Conservation (phyloP, 2,113 vertebrate species). For the Chamaetylas fuelleborni region DNA sequence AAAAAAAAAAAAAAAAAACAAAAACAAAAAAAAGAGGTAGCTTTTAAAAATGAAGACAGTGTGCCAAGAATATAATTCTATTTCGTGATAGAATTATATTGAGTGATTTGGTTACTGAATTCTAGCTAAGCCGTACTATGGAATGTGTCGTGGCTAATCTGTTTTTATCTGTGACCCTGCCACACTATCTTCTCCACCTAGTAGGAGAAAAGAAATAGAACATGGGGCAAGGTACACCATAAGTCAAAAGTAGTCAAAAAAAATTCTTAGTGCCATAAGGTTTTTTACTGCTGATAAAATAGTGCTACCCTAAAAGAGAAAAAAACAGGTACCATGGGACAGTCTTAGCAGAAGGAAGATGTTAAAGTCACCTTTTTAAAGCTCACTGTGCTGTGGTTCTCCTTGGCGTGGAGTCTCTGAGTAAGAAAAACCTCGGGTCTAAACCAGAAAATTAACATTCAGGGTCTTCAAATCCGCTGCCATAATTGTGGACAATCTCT, state of each 20-base stretch:
- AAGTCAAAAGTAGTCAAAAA: not conserved
- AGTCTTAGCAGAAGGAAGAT: not conserved
- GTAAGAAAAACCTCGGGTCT: not conserved
- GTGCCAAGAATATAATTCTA: slow-evolving; percentile 6
- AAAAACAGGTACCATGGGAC: too few species aligned
- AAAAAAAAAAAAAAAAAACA: not conserved
- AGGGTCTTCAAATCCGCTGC: fast-evolving
- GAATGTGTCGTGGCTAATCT: not conserved
- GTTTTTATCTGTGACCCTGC: not conserved
- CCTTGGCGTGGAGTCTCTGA: not conserved
- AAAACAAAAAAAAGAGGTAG: not conserved
- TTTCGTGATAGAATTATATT: not conserved
- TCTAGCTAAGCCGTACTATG: not conserved
- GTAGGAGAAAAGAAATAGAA: not conserved
- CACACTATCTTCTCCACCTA: not conserved
- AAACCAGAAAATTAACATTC: not conserved
- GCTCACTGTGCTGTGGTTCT: fast-evolving
- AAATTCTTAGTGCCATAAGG: fast-evolving
- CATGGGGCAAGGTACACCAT: fast-evolving
- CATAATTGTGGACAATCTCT: not conserved
- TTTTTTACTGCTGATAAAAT: not conserved
- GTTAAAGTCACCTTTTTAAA: not conserved
- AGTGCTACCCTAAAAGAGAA: fast-evolving
- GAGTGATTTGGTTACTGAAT: not conserved
- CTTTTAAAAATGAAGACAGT: not conserved